Base-by-base conservation (phyloP, 2,113 vertebrate species). In the Psittacara wagleri region DNA sequence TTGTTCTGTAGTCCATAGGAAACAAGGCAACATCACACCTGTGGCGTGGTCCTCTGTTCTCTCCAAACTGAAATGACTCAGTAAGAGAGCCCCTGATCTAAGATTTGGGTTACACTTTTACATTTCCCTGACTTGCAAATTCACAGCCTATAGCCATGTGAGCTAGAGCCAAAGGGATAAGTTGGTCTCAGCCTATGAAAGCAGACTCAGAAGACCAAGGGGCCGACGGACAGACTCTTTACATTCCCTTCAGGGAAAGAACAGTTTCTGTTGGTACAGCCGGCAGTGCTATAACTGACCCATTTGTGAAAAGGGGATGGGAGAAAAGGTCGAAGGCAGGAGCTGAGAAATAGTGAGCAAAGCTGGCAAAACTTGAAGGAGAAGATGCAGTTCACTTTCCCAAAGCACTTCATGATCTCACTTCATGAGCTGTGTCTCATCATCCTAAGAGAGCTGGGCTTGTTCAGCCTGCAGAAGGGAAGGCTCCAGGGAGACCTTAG, bases 271-370 rank as follows among this genome's bases (percentile, higher is more conserved):
- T n/a, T 46, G 9, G 44, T 74, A 77, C 24, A 62, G 27, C 9
- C 55, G 49, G 22, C 4, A n/a, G 17, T 0, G 1, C 48, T 74
- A 23, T 9, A 79, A 29, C 18, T 1, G 1, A 13, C 35, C 3
- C 10, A n/a, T 31, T 63, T 80, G 31, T 17, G 41, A 78, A 74
- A 92, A 52, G 8, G 4, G 23, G 1, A 19, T 59, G 33, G 48
- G 55, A 74, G 73, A 29, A 80, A 74, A 81, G 29, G 54, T 1
- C 37, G 11, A 51, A 59, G 41, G 11, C 13, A 51, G 68, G 46
- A 77, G 4, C 54, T 75, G n/a, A 63, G 22, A 77, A 67, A 84
- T 6, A 76, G 37, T 22, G 22, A 90, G 55, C 33, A 86, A 59
- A 93, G 52, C 31, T 64, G 39, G 15, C 31, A 86, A 80, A 31